Evolutionary conservation across 2,888 invertebrate species (phyloP), one percentile per base, ranked within the genome.

Genomic region (Gortyna flavago): DNA sequence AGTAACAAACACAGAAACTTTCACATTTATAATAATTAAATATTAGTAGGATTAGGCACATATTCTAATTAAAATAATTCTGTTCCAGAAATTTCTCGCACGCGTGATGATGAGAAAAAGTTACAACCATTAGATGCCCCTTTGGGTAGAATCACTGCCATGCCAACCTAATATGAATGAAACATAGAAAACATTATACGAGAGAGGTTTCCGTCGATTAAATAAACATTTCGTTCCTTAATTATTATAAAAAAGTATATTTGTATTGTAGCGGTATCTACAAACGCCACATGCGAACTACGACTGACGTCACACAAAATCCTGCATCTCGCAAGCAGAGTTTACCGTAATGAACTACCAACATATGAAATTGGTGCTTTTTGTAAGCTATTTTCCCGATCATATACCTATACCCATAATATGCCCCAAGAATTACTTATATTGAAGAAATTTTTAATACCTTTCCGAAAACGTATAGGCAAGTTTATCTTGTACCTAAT

Each of bases 111-210:
- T 81, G 92, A 90, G 75, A 44, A 51, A 21, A 61, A 41, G 6
- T 8, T 70, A 25, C 4, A 25, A 8, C 61, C 11, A 61, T 18
- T 29, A 59, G 29, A 1, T 29, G n/a, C 0, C 4, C 4, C 59
- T 13, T 35, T 16, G 32, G 16, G 18, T 8, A 11, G 51, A 35
- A 54, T 77, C 62, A 71, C 71, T 35, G 77, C 70, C 0, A n/a
- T 54, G n/a, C 79, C 79, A 78, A 57, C 0, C 1, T 35, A n/a
- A 68, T 21, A 29, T 66, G 4, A 66, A 74, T 87, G 90, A 38
- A 93, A 94, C 57, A 91, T 93, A 21, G 93, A 93, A 35, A 92
- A 94, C 62, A 93, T 94, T n/a, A n/a, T 35, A 93, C 76, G 94
- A 94, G 83, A 91, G 86, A 25, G 83, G 92, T 91, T 25, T 51